These are phyloP conservation scores for Crenuchus spilurus DNA, from an alignment of 2,797 vertebrate species.

Conservation along the genomic window DNA sequence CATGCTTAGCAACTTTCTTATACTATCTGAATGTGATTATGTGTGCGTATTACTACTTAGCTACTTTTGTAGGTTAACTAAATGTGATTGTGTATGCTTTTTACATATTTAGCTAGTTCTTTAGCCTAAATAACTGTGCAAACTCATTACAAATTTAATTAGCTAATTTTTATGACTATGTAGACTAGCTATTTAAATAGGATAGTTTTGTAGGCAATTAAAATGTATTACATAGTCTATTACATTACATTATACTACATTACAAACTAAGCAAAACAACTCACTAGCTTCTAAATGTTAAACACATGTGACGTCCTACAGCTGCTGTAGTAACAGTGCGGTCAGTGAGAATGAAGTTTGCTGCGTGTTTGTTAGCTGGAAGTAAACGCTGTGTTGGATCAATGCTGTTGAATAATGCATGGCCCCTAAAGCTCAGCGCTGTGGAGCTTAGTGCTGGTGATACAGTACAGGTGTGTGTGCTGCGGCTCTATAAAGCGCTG, in stretches of 20 bases:
- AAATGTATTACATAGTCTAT: too few relatives aligned
- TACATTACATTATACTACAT: too few relatives aligned
- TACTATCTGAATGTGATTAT: background rate
- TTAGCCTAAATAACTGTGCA: too few relatives aligned
- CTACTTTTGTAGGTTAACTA: background rate
- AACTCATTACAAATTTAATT: too few relatives aligned
- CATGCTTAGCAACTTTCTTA: background rate
- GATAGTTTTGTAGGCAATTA: too few relatives aligned
- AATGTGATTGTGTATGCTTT: too few relatives aligned
- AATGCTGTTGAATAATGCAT: slow-evolving; percentile 55
- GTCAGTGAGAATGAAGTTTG: slow-evolving; percentile 38
- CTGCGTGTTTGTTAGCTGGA: slow-evolving; percentile 16
- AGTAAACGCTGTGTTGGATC: slow-evolving; percentile 41
- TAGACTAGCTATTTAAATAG: too few relatives aligned
- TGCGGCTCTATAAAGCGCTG: slow-evolving; percentile 41
- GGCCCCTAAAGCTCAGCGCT: slow-evolving; percentile 12
- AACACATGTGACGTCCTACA: background rate
- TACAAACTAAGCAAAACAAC: too few relatives aligned
- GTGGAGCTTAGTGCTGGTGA: slow-evolving; percentile 19
- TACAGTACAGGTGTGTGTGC: slow-evolving; percentile 30
- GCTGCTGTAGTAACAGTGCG: slow-evolving; percentile 21
- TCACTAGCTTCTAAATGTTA: too few relatives aligned
- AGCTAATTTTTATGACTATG: too few relatives aligned
- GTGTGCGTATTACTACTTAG: background rate
- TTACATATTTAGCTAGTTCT: too few relatives aligned